Evolutionary conservation across 53 echinoderm and acorn worm species (phyloP), one percentile per base, ranked within the genome.

Genomic region (Echinarachnius parma): DNA sequence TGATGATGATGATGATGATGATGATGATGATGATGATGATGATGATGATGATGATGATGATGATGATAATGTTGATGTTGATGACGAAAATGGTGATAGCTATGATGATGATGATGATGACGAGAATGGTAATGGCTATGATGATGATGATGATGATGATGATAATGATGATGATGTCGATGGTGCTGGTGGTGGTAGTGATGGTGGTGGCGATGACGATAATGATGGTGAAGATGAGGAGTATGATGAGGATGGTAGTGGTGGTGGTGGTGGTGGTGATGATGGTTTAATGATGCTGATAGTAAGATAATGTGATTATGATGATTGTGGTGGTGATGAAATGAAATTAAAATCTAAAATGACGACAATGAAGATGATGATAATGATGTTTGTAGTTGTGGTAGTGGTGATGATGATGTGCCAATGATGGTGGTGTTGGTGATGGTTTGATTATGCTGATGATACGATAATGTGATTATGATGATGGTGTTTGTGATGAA

Each of bases 1-100:
- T 42, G 42, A 42, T 42, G 42, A 42, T 42, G 42, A 42, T 42
- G 42, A 42, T 42, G 42, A 42, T 42, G 42, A 42, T 42, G 42
- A 42, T 42, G 42, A 42, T 42, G 42, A 42, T 42, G 42, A 42
- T 42, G 42, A 42, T 42, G 42, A 42, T 42, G 42, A 42, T 42
- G 42, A 42, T 42, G 42, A 42, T 42, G 14, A 42, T 42, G 42
- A 42, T 42, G 42, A 42, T 42, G 42, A 42, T 42, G 42, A 42
- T 42, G 42, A 42, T 42, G 42, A 42, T 42, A 14, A 42, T 42
- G 42, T 9, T 42, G 42, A 42, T 42, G 42, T 9, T 42, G 14
- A 42, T 42, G 42, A 42, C 8, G 42, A 42, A 42, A n/a, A n/a
- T n/a, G n/a, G n/a, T n/a, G n/a, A n/a, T n/a, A n/a, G n/a, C 42